Base-by-base conservation (phyloP, 2,113 vertebrate genomes). In the Azemiops feae region DNA sequence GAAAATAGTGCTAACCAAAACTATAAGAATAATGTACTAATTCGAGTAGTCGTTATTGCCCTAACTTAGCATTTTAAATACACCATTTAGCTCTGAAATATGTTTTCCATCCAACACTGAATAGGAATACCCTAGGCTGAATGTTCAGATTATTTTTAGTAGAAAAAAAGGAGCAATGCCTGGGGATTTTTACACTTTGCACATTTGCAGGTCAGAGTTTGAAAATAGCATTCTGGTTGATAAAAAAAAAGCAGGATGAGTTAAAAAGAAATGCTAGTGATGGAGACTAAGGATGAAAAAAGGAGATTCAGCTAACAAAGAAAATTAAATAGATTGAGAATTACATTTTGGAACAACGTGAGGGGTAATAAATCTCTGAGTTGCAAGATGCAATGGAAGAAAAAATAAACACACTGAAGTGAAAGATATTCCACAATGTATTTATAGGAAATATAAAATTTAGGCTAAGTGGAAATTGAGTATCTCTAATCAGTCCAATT, bases 111-210 rank as follows among this genome's bases (percentile, higher is more conserved):
- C 95, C 87, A 96, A 89, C 92, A 74, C 52, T 94, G 94, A 94
- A 95, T 96, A 96, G 95, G 96, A 95, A 94, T 94, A 92, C 43
- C 90, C 94, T 96, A 94, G 95, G 95, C 69, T 18, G 69, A 95
- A 93, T 94, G 94, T 96, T 95, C 93, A 22, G 91, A 1, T 22
- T 10, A 91, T 96, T 93, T 88, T 87, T 93, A 95, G 85, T 92
- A 58, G 22, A 95, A 93, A 47, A 30, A 9, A 50, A 50, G 8
- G 58, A 58, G 94, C 89, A 95, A 93, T 18, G 93, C 52, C 94
- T 95, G 88, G 89, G 91, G 89, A 96, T 94, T 96, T 81, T 95
- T 95, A 57, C 88, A 95, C 92, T 95, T 95, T 93, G 94, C 93
- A 95, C 53, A 89, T 54, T 50, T 30, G 92, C 64, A 95, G 90